Conservation (phyloP, 1,140 invertebrate genomes). For the Phthorimaea operculella region DNA sequence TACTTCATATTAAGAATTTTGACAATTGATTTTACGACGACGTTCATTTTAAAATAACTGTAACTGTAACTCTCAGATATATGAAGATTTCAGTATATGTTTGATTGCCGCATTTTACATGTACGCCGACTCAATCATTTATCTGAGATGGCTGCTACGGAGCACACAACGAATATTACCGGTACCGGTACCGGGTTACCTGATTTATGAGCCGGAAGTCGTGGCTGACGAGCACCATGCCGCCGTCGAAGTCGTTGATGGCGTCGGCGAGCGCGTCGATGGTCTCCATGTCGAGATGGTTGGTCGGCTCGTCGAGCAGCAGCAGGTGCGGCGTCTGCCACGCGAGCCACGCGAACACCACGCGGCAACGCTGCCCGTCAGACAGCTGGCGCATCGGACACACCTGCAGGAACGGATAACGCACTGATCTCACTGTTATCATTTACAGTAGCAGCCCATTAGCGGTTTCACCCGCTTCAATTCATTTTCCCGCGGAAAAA, state of each 20-base stretch:
- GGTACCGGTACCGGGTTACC: constrained; percentile 66
- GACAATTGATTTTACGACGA: no score
- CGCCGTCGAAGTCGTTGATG: constrained; percentile 97
- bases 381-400: constrained; percentile 98
- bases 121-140: no score
- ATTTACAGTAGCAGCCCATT: no score
- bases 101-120: no score
- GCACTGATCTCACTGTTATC: background rate
- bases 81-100: no score
- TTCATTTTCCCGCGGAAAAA: no score
- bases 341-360: constrained; percentile 97
- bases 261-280: constrained; percentile 98
- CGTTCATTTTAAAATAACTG: no score
- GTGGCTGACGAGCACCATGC: constrained; percentile 97
- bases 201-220: constrained; percentile 99
- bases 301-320: constrained; percentile 97
- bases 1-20: no score
- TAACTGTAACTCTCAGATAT: no score
- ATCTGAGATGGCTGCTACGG: no score
- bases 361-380: constrained; percentile 97
- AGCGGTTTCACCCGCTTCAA: no score
- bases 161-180: background rate
- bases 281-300: constrained; percentile 99
- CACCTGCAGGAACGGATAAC: constrained; percentile 69
- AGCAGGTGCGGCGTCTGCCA: constrained; percentile 96